Conservation (phyloP, 2,797 vertebrate species). For the Sebastes diploproa region DNA sequence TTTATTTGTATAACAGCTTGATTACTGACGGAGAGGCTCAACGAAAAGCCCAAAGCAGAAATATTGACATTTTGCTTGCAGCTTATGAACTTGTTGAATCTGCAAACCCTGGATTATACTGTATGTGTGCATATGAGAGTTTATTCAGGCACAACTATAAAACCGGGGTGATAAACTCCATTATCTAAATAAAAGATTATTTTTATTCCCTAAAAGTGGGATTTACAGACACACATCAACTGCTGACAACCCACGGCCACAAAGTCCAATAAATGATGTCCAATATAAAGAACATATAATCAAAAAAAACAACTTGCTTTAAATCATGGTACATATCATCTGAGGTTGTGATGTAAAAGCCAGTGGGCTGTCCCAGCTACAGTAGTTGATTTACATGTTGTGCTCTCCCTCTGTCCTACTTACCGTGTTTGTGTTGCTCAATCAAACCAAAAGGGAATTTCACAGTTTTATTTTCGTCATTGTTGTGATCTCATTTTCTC, state of each 20-base stretch:
- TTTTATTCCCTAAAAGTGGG: neutral
- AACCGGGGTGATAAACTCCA: neutral
- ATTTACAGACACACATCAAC: neutral
- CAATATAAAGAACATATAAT: neutral
- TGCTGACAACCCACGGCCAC: neutral
- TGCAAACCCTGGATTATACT: neutral
- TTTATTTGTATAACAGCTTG: neutral
- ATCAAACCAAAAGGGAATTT: conserved; percentile 25
- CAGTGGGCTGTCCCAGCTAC: neutral
- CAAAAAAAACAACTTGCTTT: neutral
- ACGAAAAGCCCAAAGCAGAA: neutral
- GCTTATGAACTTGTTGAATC: neutral
- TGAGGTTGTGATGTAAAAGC: neutral
- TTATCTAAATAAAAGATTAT: neutral
- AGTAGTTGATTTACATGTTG: neutral
- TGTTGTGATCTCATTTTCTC: neutral
- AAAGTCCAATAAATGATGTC: neutral
- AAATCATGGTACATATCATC: neutral
- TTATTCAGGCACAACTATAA: neutral
- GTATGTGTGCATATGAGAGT: neutral
- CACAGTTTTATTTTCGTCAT: neutral
- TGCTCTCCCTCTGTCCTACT: conserved; percentile 6
- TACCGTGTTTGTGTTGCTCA: conserved; percentile 4
- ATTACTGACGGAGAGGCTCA: neutral
- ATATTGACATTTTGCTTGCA: neutral